Percentiles rank a stretch among this genome's conserved stretches.
These are phyloP conservation scores for Zaprionus inermis DNA, from an alignment of 1,140 invertebrate genomes.

Conservation along the genomic window DNA sequence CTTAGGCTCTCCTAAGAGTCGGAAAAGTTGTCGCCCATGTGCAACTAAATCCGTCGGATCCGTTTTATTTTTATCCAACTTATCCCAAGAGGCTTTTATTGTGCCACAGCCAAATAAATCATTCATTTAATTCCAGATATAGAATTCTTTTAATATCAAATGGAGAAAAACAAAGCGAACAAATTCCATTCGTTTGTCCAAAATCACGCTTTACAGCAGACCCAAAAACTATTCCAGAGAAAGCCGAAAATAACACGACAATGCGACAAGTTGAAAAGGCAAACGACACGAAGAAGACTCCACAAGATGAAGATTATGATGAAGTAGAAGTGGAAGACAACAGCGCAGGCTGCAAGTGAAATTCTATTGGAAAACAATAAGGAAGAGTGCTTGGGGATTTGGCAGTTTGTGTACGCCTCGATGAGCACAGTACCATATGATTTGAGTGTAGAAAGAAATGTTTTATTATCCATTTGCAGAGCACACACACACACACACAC, in stretches of 20 bases:
- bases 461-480: constrained; percentile 50
- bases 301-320: neutral
- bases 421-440: constrained; percentile 21
- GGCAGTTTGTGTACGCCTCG: constrained; percentile 19
- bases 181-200: neutral
- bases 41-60: neutral
- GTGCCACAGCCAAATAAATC: constrained; percentile 21
- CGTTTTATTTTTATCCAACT: neutral
- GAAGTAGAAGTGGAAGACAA: neutral
- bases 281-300: neutral
- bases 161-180: neutral
- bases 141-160: constrained; percentile 54
- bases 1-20: neutral
- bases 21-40: neutral
- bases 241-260: constrained; percentile 56
- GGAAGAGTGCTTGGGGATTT: constrained; percentile 61
- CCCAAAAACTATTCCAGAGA: constrained; percentile 14
- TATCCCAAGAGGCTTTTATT: neutral
- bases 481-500: constrained; percentile 8
- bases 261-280: constrained; percentile 42
- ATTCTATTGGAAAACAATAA: constrained; percentile 65
- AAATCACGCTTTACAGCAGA: constrained; percentile 24
- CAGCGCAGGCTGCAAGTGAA: constrained; percentile 30
- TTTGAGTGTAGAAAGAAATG: constrained; percentile 31
- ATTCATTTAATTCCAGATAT: constrained; percentile 7